Percentiles rank a stretch among this genome's conserved stretches.
Evolutionary conservation across 1,140 invertebrate genomes (phyloP).

Genomic region (Trinorchestia longiramus): DNA sequence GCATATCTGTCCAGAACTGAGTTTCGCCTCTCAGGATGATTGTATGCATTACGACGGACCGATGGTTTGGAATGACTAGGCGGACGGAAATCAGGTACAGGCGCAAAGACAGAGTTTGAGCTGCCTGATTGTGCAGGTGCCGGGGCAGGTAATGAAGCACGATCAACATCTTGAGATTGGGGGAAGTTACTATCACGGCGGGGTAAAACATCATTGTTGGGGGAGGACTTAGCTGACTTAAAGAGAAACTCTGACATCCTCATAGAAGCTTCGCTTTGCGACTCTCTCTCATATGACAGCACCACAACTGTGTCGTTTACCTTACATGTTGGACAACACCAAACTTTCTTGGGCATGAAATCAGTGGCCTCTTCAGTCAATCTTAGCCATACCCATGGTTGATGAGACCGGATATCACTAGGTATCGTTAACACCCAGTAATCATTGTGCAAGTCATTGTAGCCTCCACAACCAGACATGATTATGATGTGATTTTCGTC

Average conservation of each 20-base stretch:
- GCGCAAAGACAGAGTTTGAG: not conserved
- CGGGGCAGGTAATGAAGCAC: not conserved
- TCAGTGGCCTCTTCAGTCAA: slow-evolving; percentile 81
- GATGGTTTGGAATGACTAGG: slow-evolving; percentile 6
- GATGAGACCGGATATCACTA: slow-evolving; percentile 71
- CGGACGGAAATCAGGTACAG: not conserved
- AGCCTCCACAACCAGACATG: slow-evolving; percentile 77
- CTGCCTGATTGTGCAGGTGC: not conserved
- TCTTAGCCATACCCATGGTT: slow-evolving; percentile 83
- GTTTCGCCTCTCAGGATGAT: not conserved
- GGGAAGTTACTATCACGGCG: not conserved
- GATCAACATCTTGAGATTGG: not conserved
- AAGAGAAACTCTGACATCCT: slow-evolving; percentile 31
- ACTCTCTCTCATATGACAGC: slow-evolving; percentile 71
- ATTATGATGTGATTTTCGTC: slow-evolving; percentile 69
- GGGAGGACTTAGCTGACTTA: not conserved
- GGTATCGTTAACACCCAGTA: slow-evolving; percentile 76
- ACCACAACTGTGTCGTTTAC: slow-evolving; percentile 78
- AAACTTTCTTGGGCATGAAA: slow-evolving; percentile 85
- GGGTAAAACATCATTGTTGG: not conserved
- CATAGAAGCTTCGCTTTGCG: slow-evolving; percentile 3
- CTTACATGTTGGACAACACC: slow-evolving; percentile 92
- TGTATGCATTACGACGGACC: not conserved
- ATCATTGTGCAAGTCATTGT: slow-evolving; percentile 79
- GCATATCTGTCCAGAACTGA: slow-evolving; percentile 22